Evolutionary conservation across 2,888 invertebrate species (phyloP).

Genomic region (Macaria liturata): DNA sequence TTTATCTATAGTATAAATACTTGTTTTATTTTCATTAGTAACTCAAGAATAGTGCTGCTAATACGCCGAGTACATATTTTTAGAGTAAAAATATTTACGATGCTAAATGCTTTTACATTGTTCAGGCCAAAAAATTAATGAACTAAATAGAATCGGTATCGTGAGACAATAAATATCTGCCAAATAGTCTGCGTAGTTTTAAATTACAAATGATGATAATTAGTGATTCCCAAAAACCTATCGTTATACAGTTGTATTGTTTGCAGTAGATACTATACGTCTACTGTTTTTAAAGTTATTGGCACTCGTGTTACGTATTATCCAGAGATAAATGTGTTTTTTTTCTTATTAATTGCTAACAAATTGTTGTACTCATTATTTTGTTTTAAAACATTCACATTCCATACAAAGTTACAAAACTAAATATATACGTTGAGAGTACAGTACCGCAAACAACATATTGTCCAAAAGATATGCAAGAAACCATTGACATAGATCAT

Average conservation of each 20-base stretch:
- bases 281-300: slow-evolving; percentile 44
- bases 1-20: slow-evolving; percentile 2
- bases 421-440: slow-evolving; percentile 32
- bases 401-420: background rate
- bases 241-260: slow-evolving; percentile 12
- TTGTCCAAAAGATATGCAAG: slow-evolving; percentile 61
- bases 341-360: too few relatives aligned
- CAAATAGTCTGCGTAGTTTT: background rate
- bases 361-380: background rate
- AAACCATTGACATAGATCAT: slow-evolving; percentile 54
- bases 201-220: background rate
- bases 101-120: slow-evolving; percentile 16
- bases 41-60: slow-evolving; percentile 16
- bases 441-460: slow-evolving; percentile 39
- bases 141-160: too few relatives aligned
- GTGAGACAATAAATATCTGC: too few relatives aligned
- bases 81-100: slow-evolving; percentile 8
- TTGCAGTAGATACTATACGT: slow-evolving; percentile 17
- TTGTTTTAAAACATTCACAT: background rate
- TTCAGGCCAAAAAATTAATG: background rate
- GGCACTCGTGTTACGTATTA: slow-evolving; percentile 53
- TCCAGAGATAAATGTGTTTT: background rate
- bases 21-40: slow-evolving; percentile 4
- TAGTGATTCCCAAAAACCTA: slow-evolving; percentile 10
- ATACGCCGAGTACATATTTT: slow-evolving; percentile 5